phyloP scores from a whole-genome alignment of 2,888 invertebrate genomes.

The Cheilosia vernalis region DNA sequence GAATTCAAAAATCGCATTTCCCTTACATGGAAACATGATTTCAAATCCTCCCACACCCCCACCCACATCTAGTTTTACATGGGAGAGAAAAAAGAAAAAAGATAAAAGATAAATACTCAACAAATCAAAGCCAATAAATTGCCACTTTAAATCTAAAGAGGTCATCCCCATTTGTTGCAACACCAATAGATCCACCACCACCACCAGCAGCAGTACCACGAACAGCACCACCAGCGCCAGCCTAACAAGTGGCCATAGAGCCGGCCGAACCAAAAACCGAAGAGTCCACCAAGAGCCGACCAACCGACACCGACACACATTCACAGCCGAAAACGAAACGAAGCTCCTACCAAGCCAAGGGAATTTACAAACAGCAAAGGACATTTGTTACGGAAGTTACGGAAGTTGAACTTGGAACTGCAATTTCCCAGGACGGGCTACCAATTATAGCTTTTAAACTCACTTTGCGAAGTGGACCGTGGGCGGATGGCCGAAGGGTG shows the following conservation, averaged over 20 bases:
- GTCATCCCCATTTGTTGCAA: conserved; percentile 62
- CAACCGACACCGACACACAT: conserved; percentile 36
- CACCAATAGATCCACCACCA: conserved; percentile 23
- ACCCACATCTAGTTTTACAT: conserved; percentile 1
- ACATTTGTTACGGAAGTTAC: conserved; percentile 83
- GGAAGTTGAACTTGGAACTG: conserved; percentile 84
- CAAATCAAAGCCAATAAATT: conserved; percentile 74
- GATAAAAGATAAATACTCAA: conserved; percentile 32
- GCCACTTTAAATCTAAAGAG: conserved; percentile 71
- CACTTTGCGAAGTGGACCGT: conserved; percentile 69
- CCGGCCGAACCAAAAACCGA: conserved; percentile 54
- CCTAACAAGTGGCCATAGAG: conserved; percentile 64
- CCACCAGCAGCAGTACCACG: neutral
- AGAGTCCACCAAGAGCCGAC: conserved; percentile 48
- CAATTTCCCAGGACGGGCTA: conserved; percentile 83
- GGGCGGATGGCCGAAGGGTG: conserved; percentile 50
- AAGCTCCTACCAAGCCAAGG: conserved; percentile 49
- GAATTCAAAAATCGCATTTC: conserved; percentile 44
- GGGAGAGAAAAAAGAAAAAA: neutral
- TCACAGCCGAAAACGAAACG: conserved; percentile 44
- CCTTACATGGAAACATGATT: conserved; percentile 47
- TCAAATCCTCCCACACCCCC: conserved; percentile 37
- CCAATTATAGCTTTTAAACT: conserved; percentile 78
- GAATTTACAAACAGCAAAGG: conserved; percentile 75
- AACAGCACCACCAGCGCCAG: neutral